A percentile compares a stretch with the other conserved stretches of the same genome.
Conservation (phyloP, 2,113 vertebrate species). For the Labeo rohita region DNA sequence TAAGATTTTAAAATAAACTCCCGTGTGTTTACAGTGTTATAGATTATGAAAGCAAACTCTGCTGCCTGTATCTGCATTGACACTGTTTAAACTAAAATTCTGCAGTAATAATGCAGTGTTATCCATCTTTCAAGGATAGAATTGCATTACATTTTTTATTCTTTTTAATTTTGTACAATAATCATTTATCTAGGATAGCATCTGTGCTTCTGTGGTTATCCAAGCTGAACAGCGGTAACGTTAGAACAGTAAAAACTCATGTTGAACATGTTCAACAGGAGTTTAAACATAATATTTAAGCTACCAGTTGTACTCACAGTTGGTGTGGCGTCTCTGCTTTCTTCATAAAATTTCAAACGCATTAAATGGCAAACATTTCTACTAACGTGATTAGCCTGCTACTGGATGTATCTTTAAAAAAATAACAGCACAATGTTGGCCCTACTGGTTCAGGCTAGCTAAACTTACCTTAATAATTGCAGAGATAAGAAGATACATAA, state of each 20-base stretch:
- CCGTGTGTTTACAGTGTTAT: not conserved
- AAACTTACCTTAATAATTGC: too few species aligned
- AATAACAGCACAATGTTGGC: not conserved
- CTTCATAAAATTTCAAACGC: not conserved
- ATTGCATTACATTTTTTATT: not conserved
- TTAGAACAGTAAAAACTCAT: not conserved
- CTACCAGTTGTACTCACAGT: not conserved
- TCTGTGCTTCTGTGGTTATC: not conserved
- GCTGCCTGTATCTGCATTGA: not conserved
- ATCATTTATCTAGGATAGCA: not conserved
- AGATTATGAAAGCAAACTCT: too few species aligned
- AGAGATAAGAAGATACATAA: too few species aligned
- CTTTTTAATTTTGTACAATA: not conserved
- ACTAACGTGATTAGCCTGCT: not conserved
- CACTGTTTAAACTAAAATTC: too few species aligned
- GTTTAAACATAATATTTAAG: not conserved
- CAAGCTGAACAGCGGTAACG: not conserved
- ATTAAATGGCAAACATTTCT: not conserved
- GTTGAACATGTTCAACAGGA: not conserved
- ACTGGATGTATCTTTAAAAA: not conserved
- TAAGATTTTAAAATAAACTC: too few species aligned
- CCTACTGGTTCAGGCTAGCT: not conserved
- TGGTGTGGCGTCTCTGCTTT: not conserved
- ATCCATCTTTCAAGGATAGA: not conserved
- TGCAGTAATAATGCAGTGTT: too few species aligned